These are phyloP conservation scores for Zosterops japonicus DNA, from an alignment of 2,113 vertebrate species.

Conservation along the genomic window DNA sequence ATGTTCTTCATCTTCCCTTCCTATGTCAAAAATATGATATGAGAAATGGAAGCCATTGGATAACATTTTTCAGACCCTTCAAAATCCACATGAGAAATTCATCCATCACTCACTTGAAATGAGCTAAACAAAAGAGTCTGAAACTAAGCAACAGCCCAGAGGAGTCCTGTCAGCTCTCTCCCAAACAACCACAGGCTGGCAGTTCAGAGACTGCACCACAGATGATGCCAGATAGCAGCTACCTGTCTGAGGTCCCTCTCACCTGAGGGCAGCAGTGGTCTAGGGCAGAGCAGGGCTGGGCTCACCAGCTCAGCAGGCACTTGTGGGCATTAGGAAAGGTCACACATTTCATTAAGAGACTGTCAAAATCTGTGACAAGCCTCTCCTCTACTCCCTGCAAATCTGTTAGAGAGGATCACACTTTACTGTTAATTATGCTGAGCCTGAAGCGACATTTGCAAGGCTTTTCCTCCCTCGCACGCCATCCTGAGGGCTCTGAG, in stretches of 20 bases:
- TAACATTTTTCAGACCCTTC: conserved; percentile 18
- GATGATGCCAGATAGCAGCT: neutral
- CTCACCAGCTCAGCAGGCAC: neutral
- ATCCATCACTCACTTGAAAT: neutral
- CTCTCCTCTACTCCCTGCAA: neutral
- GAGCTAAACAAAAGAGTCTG: neutral
- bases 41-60: neutral
- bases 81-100: neutral
- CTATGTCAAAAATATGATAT: neutral
- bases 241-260: neutral
- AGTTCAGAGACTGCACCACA: accelerated
- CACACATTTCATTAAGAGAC: neutral
- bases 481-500: accelerated
- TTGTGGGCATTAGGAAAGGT: neutral
- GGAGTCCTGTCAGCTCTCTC: neutral
- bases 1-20: neutral
- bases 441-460: accelerated
- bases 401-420: neutral
- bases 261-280: accelerated
- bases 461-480: neutral
- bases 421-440: neutral
- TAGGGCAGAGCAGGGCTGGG: neutral
- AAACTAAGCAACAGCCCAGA: neutral
- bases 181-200: accelerated
- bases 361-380: neutral